Percentiles rank a stretch among this genome's conserved stretches.
These are phyloP conservation scores for Butorides virescens DNA, from an alignment of 2,113 vertebrate genomes.

Conservation along the genomic window DNA sequence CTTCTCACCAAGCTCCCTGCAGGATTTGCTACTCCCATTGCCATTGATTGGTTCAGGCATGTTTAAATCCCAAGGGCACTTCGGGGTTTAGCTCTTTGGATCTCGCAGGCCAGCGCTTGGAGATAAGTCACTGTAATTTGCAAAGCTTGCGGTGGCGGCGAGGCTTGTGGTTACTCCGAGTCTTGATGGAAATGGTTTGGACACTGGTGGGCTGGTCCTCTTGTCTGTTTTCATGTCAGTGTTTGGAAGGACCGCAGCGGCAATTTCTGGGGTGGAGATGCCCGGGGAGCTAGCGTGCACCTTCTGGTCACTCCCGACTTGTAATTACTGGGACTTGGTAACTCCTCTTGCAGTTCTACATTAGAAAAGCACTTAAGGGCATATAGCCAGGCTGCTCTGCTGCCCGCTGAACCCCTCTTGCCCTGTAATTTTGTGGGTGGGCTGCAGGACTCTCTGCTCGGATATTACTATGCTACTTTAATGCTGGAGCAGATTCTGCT, in stretches of 20 bases:
- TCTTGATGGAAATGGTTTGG: not conserved
- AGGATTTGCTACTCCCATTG: not conserved
- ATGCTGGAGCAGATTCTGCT: not conserved
- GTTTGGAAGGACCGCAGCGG: not conserved
- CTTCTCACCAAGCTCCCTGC: not conserved
- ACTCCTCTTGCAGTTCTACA: not conserved
- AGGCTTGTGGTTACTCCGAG: not conserved
- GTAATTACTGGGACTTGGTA: fast-evolving
- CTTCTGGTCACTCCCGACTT: not conserved
- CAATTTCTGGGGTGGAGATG: not conserved
- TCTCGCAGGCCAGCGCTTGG: not conserved
- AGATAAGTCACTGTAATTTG: not conserved
- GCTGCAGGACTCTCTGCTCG: not conserved
- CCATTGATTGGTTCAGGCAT: not conserved
- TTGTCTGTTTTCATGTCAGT: not conserved
- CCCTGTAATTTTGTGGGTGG: not conserved
- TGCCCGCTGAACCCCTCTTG: not conserved
- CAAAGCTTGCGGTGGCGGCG: not conserved
- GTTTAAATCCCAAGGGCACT: not conserved
- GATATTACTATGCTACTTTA: not conserved
- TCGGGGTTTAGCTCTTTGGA: not conserved
- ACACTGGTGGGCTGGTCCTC: fast-evolving
- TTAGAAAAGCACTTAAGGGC: not conserved
- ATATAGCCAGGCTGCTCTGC: not conserved
- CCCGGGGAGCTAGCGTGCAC: fast-evolving